Base-by-base conservation (phyloP, 2,888 invertebrate species). In the Lucinisca nassula region DNA sequence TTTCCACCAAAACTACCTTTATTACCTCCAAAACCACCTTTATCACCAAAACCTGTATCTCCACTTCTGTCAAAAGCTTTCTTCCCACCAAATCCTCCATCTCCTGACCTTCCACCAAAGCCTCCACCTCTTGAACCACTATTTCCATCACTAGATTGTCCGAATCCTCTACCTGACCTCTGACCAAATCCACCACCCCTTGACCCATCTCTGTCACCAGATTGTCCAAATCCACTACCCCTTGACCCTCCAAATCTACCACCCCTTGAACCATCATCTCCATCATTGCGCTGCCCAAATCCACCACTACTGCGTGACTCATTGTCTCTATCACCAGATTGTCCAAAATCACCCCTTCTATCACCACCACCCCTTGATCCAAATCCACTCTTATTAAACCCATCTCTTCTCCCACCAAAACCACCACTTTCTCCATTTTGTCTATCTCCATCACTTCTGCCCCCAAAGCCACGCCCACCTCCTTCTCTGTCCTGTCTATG, bases 31-130 rank as follows among this genome's bases (percentile, higher is more conserved):
- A 61, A 81, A 17, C 84, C 77, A 27, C 72, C 67, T 61, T 51
- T 51, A n/a, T 51, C 81, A 27, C 82, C 82, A 58, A 38, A 35
- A 32, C n/a, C 49, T 35, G 78, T 75, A 74, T 45, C 37, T 21
- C 49, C 73, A 78, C 83, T 82, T 17, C 84, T 55, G 45, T 27
- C 32, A 58, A 40, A 14, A 24, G 61, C 75, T 38, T 38, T 38
- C 51, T 24, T 75, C 4, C 80, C 73, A 21, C 91, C 85, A 78
- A 87, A 84, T 38, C 89, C 91, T 67, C 89, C 89, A 2, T 75
- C 80, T 76, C 82, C 73, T 17, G 45, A 40, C 17, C 78, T 77
- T 6, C 80, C 58, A 45, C 85, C 84, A 80, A 81, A 86, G 10
- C 89, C 87, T 75, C 85, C 84, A 61, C 75, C 58, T 58, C 75